A percentile compares a stretch with the other conserved stretches of the same genome.
These are phyloP conservation scores for Rugalucina vietnamica DNA, from an alignment of 2,888 invertebrate species.

Conservation along the genomic window DNA sequence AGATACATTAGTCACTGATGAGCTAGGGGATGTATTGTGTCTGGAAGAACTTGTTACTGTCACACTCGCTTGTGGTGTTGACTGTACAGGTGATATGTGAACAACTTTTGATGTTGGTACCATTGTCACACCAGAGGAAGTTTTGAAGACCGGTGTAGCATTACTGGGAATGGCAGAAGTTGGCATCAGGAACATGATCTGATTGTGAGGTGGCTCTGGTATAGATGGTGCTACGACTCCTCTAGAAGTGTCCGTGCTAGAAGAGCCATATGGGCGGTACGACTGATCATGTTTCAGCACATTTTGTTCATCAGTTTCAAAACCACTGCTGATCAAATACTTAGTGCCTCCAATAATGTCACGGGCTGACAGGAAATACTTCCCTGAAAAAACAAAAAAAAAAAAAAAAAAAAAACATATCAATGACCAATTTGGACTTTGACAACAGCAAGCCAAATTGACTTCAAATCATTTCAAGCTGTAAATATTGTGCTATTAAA, in stretches of 20 bases:
- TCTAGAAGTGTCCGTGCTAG: neutral
- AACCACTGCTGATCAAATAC: slow-evolving; percentile 9
- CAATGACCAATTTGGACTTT: no score
- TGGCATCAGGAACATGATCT: slow-evolving; percentile 30
- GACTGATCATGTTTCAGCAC: slow-evolving; percentile 32
- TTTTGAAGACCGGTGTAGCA: neutral
- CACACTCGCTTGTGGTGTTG: neutral
- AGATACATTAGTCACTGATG: neutral
- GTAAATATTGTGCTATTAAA: no score
- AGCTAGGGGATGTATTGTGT: neutral
- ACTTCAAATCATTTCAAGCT: no score
- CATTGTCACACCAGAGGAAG: slow-evolving; percentile 13
- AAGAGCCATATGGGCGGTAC: slow-evolving; percentile 4
- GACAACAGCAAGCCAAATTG: no score
- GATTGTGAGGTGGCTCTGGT: slow-evolving; percentile 10
- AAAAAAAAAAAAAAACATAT: no score
- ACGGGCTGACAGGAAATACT: slow-evolving; percentile 52
- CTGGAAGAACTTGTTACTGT: neutral
- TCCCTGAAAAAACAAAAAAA: slow-evolving; percentile 46
- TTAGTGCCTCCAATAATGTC: slow-evolving; percentile 39
- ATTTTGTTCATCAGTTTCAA: slow-evolving; percentile 46
- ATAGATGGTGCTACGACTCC: neutral
- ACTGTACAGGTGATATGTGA: neutral
- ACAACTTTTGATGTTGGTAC: slow-evolving; percentile 9
- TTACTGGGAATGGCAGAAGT: neutral